Percentiles rank a stretch among this genome's conserved stretches.
phyloP scores from a whole-genome alignment of 1,140 invertebrate species.

The Leptinotarsa defecta region DNA sequence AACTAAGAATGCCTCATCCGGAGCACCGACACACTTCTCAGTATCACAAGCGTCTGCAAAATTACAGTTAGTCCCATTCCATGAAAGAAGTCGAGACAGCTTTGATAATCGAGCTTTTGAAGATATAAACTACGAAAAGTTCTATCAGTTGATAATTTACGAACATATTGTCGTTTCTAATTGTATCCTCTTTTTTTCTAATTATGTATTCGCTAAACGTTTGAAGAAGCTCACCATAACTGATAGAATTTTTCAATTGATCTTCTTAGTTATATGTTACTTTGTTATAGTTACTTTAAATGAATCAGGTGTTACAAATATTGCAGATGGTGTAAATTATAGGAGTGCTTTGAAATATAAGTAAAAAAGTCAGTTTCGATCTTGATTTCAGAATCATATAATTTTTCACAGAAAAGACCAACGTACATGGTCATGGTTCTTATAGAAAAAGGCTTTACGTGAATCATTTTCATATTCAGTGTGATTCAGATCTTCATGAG shows the following conservation, averaged over 20 bases:
- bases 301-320: neutral
- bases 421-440: too few species aligned
- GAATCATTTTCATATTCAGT: too few species aligned
- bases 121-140: neutral
- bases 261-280: constrained; percentile 24
- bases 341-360: constrained; percentile 7
- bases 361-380: neutral
- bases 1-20: neutral
- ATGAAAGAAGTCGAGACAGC: too few species aligned
- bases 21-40: neutral
- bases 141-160: constrained; percentile 22
- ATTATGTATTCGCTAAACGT: neutral
- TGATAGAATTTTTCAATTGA: constrained; percentile 16
- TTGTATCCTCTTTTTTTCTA: constrained; percentile 7
- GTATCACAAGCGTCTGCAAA: neutral
- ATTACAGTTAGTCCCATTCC: neutral
- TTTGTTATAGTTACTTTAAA: constrained; percentile 13
- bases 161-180: constrained; percentile 21
- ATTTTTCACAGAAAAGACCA: too few species aligned
- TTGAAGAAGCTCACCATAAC: neutral
- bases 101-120: neutral
- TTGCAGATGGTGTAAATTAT: neutral
- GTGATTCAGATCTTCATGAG: too few species aligned
- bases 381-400: too few species aligned
- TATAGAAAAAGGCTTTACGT: too few species aligned